Evolutionary conservation across 2,888 invertebrate species (phyloP).

Genomic region (Myathropa florea): DNA sequence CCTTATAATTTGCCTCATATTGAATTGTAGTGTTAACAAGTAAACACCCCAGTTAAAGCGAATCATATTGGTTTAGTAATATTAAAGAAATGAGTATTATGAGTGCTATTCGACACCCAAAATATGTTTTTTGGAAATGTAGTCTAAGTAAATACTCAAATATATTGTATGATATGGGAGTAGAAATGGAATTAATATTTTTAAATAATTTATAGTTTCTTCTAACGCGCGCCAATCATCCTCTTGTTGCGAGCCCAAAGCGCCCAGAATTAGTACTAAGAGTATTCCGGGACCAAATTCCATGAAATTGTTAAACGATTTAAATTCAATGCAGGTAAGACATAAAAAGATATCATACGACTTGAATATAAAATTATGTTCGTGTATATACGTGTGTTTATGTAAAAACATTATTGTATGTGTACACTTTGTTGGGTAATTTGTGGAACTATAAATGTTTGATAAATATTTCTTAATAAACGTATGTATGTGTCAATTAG

Average conservation of each 20-base stretch:
- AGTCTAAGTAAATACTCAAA: not conserved
- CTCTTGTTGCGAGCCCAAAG: not conserved
- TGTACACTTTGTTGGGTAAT: no score
- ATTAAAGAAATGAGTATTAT: not conserved
- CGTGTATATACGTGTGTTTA: no score
- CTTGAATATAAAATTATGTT: no score
- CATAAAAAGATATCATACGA: no score
- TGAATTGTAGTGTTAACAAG: not conserved
- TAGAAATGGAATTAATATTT: not conserved
- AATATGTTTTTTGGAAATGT: not conserved
- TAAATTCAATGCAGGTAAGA: not conserved
- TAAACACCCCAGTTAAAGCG: not conserved
- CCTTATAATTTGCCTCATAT: not conserved
- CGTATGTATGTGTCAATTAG: no score
- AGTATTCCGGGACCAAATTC: not conserved
- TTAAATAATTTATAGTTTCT: not conserved
- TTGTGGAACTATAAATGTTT: no score
- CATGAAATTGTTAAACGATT: not conserved
- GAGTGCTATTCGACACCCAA: not conserved
- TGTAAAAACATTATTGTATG: no score
- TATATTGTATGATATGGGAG: not conserved
- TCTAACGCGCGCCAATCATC: not conserved
- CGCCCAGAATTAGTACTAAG: not conserved
- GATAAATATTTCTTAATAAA: no score
- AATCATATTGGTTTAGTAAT: not conserved